phyloP scores from a whole-genome alignment of 2,888 invertebrate species.

The Pachliopta kotzebuea region DNA sequence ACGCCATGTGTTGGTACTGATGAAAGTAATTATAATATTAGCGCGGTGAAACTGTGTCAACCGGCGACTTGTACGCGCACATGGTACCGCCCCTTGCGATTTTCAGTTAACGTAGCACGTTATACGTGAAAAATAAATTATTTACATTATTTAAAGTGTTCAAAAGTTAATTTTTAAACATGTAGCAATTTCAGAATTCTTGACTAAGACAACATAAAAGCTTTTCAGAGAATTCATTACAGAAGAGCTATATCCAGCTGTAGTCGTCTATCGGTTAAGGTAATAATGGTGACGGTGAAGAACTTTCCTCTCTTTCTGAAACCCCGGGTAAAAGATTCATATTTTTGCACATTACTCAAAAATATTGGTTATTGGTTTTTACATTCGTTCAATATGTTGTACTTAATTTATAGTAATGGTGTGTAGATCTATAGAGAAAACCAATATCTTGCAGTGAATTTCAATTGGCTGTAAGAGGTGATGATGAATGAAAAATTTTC shows the following conservation, averaged over 20 bases:
- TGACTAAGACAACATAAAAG: too few species aligned
- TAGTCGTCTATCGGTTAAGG: too few species aligned
- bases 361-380: not conserved
- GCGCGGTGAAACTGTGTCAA: conserved; percentile 65
- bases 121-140: not conserved
- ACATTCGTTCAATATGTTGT: not conserved
- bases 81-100: conserved; percentile 33
- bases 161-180: too few species aligned
- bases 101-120: conserved; percentile 20
- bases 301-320: too few species aligned
- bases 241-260: too few species aligned
- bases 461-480: too few species aligned
- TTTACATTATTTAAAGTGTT: not conserved
- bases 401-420: not conserved
- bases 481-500: not conserved
- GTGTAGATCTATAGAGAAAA: too few species aligned
- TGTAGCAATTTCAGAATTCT: too few species aligned
- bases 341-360: not conserved
- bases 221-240: too few species aligned
- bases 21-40: conserved; percentile 60
- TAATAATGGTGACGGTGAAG: too few species aligned
- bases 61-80: conserved; percentile 49
- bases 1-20: conserved; percentile 38
- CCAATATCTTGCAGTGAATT: too few species aligned
- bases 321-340: too few species aligned